Conservation (phyloP, 2,113 vertebrate species). For the Odontophorus gujanensis region DNA sequence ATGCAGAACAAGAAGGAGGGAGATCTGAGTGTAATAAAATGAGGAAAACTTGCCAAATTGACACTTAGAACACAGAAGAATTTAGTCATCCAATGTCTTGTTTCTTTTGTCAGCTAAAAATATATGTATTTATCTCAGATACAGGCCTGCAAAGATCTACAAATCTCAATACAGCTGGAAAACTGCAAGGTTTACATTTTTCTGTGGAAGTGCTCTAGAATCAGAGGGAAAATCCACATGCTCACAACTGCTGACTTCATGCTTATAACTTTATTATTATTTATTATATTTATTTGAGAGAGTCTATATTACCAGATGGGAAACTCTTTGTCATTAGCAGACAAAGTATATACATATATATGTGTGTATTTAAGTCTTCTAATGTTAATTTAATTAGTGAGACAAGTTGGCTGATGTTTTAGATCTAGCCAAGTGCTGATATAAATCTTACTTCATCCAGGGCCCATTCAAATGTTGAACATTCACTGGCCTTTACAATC, state of each 20-base stretch:
- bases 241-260: not conserved
- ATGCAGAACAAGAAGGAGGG: not conserved
- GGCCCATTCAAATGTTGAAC: not conserved
- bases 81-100: conserved; percentile 1
- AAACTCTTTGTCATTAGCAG: not conserved
- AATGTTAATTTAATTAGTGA: conserved; percentile 27
- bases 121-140: not conserved
- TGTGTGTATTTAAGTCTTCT: not conserved
- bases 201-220: not conserved
- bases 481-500: conserved; percentile 46
- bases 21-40: not conserved
- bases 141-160: not conserved
- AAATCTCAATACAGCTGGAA: not conserved
- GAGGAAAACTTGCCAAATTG: not conserved
- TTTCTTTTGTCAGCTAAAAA: not conserved
- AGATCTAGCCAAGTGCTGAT: not conserved
- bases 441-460: not conserved
- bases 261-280: not conserved
- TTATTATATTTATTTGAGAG: not conserved
- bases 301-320: not conserved
- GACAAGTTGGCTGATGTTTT: not conserved
- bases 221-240: not conserved
- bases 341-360: not conserved
- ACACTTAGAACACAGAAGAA: conserved; percentile 15
- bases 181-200: not conserved